A percentile compares a stretch with the other conserved stretches of the same genome.
Evolutionary conservation across 2,888 invertebrate species (phyloP).

Genomic region (Drosophila robusta): DNA sequence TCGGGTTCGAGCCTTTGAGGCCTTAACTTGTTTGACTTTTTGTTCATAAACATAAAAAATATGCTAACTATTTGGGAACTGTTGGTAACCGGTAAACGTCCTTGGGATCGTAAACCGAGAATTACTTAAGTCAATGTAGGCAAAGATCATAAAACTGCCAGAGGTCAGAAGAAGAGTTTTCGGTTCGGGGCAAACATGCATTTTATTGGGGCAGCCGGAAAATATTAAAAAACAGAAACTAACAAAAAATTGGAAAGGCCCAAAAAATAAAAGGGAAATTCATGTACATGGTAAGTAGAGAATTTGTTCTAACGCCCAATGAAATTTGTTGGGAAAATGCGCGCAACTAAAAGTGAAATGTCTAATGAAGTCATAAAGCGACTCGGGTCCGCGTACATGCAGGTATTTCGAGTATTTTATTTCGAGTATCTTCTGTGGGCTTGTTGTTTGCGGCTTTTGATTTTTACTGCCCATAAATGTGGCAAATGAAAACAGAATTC

Average conservation of each 20-base stretch:
- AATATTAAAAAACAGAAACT: conserved; percentile 53
- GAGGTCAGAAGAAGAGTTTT: conserved; percentile 45
- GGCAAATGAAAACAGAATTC: conserved; percentile 28
- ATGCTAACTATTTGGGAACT: conserved; percentile 47
- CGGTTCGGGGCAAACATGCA: conserved; percentile 2
- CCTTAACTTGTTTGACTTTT: conserved; percentile 60
- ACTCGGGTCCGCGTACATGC: conserved; percentile 47
- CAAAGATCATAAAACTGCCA: conserved; percentile 66
- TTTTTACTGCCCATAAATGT: conserved; percentile 53
- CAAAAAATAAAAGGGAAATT: conserved; percentile 53
- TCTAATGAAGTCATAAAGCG: conserved; percentile 75
- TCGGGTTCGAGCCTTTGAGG: conserved; percentile 40
- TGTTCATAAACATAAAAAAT: conserved; percentile 67
- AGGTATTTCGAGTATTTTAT: conserved; percentile 45
- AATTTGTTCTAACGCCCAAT: conserved; percentile 2
- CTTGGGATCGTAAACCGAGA: conserved; percentile 73
- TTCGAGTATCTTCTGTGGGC: conserved; percentile 45
- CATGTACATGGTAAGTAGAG: conserved; percentile 38
- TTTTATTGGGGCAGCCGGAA: conserved; percentile 73
- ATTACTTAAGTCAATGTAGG: conserved; percentile 77
- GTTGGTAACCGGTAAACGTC: conserved; percentile 43
- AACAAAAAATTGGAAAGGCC: conserved; percentile 34
- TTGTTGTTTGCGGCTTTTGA: conserved; percentile 55
- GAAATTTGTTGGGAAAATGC: conserved; percentile 30
- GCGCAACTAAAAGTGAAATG: conserved; percentile 67